Conservation (phyloP, 2,888 invertebrate genomes). For the Lochmaea capreae region DNA sequence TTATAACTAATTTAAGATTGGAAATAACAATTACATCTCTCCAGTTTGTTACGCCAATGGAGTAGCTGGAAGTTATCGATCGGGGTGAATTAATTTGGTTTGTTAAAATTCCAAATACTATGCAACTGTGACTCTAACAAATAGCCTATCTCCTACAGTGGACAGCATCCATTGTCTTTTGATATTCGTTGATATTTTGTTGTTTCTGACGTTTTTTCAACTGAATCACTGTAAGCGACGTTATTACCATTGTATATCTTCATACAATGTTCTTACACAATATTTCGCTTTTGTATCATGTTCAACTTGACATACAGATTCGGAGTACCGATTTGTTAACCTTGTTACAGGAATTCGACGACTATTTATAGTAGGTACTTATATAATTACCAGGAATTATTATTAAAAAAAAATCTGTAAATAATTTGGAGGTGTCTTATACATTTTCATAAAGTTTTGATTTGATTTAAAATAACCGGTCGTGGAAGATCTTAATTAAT, state of each 20-base stretch:
- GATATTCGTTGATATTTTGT: too few relatives aligned
- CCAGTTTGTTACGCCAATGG: constrained; percentile 13
- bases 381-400: background rate
- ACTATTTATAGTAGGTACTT: too few relatives aligned
- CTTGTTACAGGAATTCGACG: background rate
- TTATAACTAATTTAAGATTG: too few relatives aligned
- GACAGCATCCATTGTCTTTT: too few relatives aligned
- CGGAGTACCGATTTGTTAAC: background rate
- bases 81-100: background rate
- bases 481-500: too few relatives aligned
- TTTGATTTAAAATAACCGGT: too few relatives aligned
- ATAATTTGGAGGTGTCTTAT: background rate
- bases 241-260: too few relatives aligned
- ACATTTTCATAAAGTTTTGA: too few relatives aligned
- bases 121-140: background rate
- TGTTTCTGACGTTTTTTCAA: too few relatives aligned
- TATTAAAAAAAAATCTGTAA: background rate
- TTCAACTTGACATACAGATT: constrained; percentile 17
- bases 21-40: too few relatives aligned
- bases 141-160: background rate
- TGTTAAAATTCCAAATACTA: background rate
- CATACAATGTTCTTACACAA: too few relatives aligned
- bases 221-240: too few relatives aligned
- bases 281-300: background rate
- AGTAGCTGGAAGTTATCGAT: constrained; percentile 20